These are phyloP conservation scores for Myotis lucifugus DNA, from an alignment of 2,113 vertebrate genomes.

Conservation along the genomic window DNA sequence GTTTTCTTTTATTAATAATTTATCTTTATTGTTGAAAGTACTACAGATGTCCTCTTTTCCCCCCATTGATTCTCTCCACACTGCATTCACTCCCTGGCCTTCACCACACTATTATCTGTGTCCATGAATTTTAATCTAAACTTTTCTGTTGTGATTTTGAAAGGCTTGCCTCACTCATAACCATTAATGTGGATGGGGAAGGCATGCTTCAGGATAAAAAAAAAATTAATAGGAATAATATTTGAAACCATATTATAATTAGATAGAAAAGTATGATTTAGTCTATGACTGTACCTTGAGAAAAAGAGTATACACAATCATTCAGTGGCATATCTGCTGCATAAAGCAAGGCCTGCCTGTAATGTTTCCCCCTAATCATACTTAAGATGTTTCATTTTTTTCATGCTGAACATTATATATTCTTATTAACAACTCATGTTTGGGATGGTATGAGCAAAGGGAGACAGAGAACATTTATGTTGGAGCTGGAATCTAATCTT, in stretches of 20 bases:
- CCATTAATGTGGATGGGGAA: background rate
- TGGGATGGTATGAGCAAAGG: background rate
- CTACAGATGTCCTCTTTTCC: too few relatives aligned
- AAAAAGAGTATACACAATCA: background rate
- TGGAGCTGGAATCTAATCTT: background rate
- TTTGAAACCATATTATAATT: conserved; percentile 10
- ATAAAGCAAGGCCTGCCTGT: background rate
- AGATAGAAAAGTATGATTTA: background rate
- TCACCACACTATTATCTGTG: too few relatives aligned
- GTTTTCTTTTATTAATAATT: too few relatives aligned
- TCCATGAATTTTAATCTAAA: background rate
- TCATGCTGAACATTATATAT: background rate
- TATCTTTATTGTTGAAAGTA: too few relatives aligned
- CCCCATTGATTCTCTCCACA: too few relatives aligned
- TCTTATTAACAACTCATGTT: background rate
- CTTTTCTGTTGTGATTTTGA: background rate
- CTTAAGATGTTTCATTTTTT: background rate
- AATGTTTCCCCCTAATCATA: background rate
- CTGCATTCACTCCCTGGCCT: too few relatives aligned
- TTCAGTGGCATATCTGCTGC: background rate
- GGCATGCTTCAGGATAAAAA: background rate
- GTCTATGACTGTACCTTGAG: background rate
- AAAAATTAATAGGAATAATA: background rate
- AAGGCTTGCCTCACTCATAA: background rate
- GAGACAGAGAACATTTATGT: background rate